Evolutionary conservation across 2,113 vertebrate genomes (phyloP), one percentile per base, ranked within the genome.

Genomic region (Rhinolophus ferrumequinum): DNA sequence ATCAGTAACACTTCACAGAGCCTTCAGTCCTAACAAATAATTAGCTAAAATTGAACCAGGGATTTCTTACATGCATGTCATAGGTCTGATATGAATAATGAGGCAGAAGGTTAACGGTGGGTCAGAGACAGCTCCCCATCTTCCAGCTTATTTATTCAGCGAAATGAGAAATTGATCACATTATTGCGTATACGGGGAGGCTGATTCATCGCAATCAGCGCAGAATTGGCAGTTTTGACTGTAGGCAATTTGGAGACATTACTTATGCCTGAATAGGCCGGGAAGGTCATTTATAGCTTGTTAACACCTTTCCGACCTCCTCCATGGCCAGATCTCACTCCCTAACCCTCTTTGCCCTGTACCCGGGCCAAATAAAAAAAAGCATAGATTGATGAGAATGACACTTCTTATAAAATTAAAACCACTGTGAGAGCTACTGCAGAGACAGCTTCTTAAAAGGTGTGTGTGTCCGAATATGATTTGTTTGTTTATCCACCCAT

Each of bases 161-260:
- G 99, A 99, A 99, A 99, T 99, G 99, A 99, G 99, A 99, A 99
- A 99, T 99, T 99, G 99, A 99, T 99, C 99, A 99, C 99, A 99
- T 99, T 99, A 99, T 99, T 99, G 99, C 98, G 98, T 99, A 99
- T 98, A 99, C 99, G 99, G 99, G 97, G 98, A 99, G 98, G 98
- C 99, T 99, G 99, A 99, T 99, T 99, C 99, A 99, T 99, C 99
- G 99, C 99, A 99, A 99, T 99, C 99, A 99, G 99, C 98, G 98
- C 47, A 93, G 98, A 99, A 99, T 99, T 99, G 99, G 99, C 99
- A 99, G 99, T 98, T 99, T 98, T 96, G 99, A 99, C 99, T 98
- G 97, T 98, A 98, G 99, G 99, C 99, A 99, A 98, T 98, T 99
- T 98, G 98, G 98, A 98, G 98, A 98, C 99, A 99, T 99, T 99